These are phyloP conservation scores for Panurus biarmicus DNA, from an alignment of 2,113 vertebrate species.

Conservation along the genomic window DNA sequence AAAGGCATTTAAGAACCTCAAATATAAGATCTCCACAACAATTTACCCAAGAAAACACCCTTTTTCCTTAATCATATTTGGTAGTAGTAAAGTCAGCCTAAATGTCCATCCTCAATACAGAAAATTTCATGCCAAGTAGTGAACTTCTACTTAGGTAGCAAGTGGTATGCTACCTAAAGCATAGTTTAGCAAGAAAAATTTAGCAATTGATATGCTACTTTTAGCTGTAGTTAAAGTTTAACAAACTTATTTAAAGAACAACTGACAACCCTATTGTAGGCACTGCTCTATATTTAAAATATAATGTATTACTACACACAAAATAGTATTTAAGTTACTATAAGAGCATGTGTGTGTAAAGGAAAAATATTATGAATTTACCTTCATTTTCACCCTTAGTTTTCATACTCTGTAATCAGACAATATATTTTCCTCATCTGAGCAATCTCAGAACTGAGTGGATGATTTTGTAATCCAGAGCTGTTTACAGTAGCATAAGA, in stretches of 20 bases:
- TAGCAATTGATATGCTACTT: not conserved
- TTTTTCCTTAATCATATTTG: not conserved
- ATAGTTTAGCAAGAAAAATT: not conserved
- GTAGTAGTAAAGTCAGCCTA: not conserved
- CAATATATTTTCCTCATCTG: not conserved
- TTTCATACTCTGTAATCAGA: not conserved
- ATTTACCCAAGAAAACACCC: not conserved
- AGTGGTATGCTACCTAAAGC: not conserved
- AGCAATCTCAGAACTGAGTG: not conserved
- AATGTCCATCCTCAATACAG: not conserved
- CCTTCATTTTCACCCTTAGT: not conserved
- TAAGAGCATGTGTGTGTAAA: not conserved
- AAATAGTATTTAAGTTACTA: not conserved
- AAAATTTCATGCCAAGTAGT: not conserved
- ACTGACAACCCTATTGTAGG: not conserved
- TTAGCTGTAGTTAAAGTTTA: not conserved
- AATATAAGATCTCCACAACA: not conserved
- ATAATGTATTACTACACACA: not conserved
- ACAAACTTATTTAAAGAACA: not conserved
- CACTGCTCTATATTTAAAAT: not conserved
- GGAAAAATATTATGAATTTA: not conserved
- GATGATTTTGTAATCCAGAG: not conserved
- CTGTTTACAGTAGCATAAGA: not conserved
- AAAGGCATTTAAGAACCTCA: not conserved
- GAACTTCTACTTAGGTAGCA: not conserved